Evolutionary conservation across 2,113 vertebrate genomes (phyloP).

Genomic region (Lates calcarifer): DNA sequence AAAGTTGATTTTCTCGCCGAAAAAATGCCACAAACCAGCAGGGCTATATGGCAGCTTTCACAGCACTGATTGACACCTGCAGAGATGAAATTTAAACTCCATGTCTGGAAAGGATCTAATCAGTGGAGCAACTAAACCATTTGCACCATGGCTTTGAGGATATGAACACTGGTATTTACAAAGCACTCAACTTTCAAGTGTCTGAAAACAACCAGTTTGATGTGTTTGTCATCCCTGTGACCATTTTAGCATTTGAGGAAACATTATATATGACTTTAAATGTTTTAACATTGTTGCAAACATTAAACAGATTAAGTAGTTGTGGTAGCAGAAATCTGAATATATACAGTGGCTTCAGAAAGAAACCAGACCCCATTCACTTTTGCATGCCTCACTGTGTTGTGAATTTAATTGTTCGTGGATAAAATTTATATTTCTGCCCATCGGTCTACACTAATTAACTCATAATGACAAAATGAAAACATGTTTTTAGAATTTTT

Average conservation of each 20-base stretch:
- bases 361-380: neutral
- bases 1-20: constrained; percentile 64
- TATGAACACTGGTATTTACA: constrained; percentile 23
- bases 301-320: neutral
- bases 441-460: neutral
- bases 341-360: neutral
- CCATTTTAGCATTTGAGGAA: neutral
- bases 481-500: neutral
- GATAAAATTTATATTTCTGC: neutral
- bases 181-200: constrained; percentile 1
- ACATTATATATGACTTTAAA: neutral
- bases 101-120: constrained; percentile 52
- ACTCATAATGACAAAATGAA: neutral
- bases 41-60: constrained; percentile 40
- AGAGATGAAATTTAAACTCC: constrained; percentile 56
- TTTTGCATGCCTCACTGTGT: neutral
- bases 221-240: constrained; percentile 11
- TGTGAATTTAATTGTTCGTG: neutral
- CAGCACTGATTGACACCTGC: constrained; percentile 72
- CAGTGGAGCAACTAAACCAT: constrained; percentile 41
- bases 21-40: constrained; percentile 39
- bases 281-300: neutral
- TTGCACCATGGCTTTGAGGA: constrained; percentile 12
- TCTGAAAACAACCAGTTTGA: constrained; percentile 12
- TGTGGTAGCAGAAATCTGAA: neutral